phyloP scores from a whole-genome alignment of 2,888 invertebrate species.

The Allophyes oxyacanthae region DNA sequence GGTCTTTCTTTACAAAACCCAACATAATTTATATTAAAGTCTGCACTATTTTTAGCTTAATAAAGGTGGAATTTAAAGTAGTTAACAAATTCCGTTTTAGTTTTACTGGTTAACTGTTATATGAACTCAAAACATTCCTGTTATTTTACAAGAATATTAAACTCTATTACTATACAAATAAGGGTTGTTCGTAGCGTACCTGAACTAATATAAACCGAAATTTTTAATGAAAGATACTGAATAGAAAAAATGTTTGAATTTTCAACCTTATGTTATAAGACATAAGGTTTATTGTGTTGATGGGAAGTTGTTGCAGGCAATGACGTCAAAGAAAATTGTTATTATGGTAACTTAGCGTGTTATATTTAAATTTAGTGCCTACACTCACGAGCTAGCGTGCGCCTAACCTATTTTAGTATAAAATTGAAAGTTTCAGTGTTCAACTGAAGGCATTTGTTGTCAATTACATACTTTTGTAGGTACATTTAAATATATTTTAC shows the following conservation, averaged over 20 bases:
- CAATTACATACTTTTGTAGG: constrained; percentile 9
- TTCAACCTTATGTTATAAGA: constrained; percentile 32
- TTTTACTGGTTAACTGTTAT: constrained; percentile 37
- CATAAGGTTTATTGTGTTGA: constrained; percentile 40
- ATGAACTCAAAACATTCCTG: constrained; percentile 2
- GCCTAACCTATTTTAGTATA: constrained; percentile 54
- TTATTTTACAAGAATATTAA: constrained; percentile 6
- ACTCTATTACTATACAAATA: constrained; percentile 10
- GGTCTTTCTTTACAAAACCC: constrained; percentile 1
- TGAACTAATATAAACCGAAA: constrained; percentile 5
- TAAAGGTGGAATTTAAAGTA: constrained; percentile 35
- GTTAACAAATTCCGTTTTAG: constrained; percentile 42
- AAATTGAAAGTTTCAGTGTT: constrained; percentile 49
- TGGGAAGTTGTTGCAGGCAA: constrained; percentile 47
- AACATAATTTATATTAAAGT: constrained; percentile 6
- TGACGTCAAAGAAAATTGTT: constrained; percentile 79
- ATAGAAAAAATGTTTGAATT: constrained; percentile 12
- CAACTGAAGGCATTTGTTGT: constrained; percentile 20
- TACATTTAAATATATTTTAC: too few species aligned
- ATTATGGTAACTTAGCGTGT: constrained; percentile 61
- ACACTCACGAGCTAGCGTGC: constrained; percentile 51
- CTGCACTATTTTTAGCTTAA: constrained; percentile 45
- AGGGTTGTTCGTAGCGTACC: not conserved
- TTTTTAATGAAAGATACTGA: constrained; percentile 18
- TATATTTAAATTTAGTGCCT: constrained; percentile 47